Base-by-base conservation (phyloP, 2,113 vertebrate species). In the Bostrychus sinensis region DNA sequence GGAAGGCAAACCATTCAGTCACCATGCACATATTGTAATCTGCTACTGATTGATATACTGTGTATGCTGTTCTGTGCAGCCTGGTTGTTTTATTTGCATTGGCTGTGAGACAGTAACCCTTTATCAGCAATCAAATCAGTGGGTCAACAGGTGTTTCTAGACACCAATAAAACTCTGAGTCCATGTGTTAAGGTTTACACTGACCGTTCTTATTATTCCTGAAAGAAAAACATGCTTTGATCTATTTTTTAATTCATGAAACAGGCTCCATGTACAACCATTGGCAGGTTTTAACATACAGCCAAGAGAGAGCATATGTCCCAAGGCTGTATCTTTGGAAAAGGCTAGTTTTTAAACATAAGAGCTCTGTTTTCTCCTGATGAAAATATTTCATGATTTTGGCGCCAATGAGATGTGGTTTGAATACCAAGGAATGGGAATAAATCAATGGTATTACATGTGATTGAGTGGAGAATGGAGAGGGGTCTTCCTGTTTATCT, bases 401-500 rank as follows among this genome's bases (percentile, higher is more conserved):
- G 12, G 45, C 23, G 43, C 46, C 14, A 28, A 26, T 50, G 25
- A 51, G 26, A 51, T 23, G 25, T 51, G 25, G 25, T n/a, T 14
- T 28, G 48, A 51, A 16, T 51, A 28, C 48, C 2, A 51, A 51
- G 25, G 7, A 28, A 28, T 23, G 14, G 2, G 48, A n/a, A 51
- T 28, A 51, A 28, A 28, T 28, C 23, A 51, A 51, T 51, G 13
- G 3, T 25, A 23, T 25, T 46, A 25, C 43, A 14, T 10, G 17
- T 4, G 23, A 14, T 46, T 25, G 43, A 23, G 20, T 46, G 23
- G 13, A 28, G 25, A 51, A 51, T 9, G n/a, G 13, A 25, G 22
- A 48, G 45, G 20, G 45, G 22, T 48, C 45, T 48, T 48, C 45
- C 48, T 23, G 38, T 43, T 30, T 53, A 28, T 37, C 28, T 42